Base-by-base conservation (phyloP, 2,888 invertebrate genomes). In the Callyntrura sp. region DNA sequence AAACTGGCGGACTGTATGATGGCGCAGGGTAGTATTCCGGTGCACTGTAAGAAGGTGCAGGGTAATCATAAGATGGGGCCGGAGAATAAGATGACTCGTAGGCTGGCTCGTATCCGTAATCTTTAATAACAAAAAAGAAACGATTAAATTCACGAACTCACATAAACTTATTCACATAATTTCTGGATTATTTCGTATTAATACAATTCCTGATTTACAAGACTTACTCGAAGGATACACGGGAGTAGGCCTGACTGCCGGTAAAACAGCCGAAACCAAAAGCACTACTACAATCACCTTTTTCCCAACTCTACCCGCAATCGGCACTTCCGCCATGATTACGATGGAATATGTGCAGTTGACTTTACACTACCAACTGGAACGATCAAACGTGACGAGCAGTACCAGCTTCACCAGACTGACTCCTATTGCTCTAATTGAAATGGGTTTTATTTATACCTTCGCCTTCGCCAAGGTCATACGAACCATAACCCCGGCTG, bases 401-500 rank as follows among this genome's bases (percentile, higher is more conserved):
- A 92, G 91, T 55, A 88, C 92, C 90, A 90, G 90, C 68, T 90
- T 92, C 91, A 90, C 90, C 91, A 91, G 91, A 92, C 92, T 92
- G 90, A 92, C 92, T 92, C 91, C 90, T 90, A 78, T 48, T 45
- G 82, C 73, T 48, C 17, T n/a, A 48, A 60, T 60, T 4, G 60
- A 43, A 62, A 20, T 83, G 85, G 90, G 90, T 90, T 83, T 85
- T 92, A 92, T 92, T 92, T 92, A 92, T 92, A 92, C 92, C 91
- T 78, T 92, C 91, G 88, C 57, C 25, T 91, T 9, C 17, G 25
- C 78, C 84, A 85, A 85, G 85, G 85, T 45, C 84, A 11, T 1
- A 48, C 12, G 43, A 35, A 35, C 60, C 14, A 23, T 12, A 20
- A 35, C 35, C 35, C 35, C 35, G 2, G 35, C 3, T 35, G 35